Base-by-base conservation (phyloP, 2,888 invertebrate species). In the Erannis defoliaria region DNA sequence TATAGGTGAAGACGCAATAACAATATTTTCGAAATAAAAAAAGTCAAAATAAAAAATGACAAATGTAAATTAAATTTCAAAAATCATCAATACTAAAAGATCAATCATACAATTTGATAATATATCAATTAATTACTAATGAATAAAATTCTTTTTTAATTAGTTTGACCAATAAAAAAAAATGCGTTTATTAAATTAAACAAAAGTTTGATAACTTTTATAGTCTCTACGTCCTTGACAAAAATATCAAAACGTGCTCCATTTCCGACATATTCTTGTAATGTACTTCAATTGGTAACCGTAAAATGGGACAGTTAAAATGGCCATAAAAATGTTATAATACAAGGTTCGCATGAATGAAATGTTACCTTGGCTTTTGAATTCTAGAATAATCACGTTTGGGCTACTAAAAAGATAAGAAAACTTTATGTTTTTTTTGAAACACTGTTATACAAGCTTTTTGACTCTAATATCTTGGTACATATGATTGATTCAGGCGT, bases 261-360 rank as follows among this genome's bases (percentile, higher is more conserved):
- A 38, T 48, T 57, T 35, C 9, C 18, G 16, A 5, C 40, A 14
- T 31, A 35, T 43, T 58, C 46, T 33, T 33, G 31, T 40, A 33
- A 23, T 23, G 38, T 4, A 21, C 35, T 14, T 31, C 14, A 19
- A 37, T 29, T 26, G 8, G 26, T 16, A 26, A 12, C 40, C 26
- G 49, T 51, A 51, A 46, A n/a, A 54, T 45, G 42, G 40, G 38
- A 12, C 46, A 19, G 33, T 45, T 59, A 54, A 57, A 68, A 63
- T 16, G 60, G 45, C 29, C 59, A 55, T 66, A 57, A 68, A 66
- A 62, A 57, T 54, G 40, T 31, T 40, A 48, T 60, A 57, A 53
- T 59, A 46, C 35, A 48, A 58, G 62, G 49, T 54, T 51, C 40
- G 45, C 62, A 61, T 64, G 62, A 66, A 64, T 62, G 53, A 58